phyloP scores from a whole-genome alignment of 2,888 invertebrate species.

The Calliphora vomitoria region DNA sequence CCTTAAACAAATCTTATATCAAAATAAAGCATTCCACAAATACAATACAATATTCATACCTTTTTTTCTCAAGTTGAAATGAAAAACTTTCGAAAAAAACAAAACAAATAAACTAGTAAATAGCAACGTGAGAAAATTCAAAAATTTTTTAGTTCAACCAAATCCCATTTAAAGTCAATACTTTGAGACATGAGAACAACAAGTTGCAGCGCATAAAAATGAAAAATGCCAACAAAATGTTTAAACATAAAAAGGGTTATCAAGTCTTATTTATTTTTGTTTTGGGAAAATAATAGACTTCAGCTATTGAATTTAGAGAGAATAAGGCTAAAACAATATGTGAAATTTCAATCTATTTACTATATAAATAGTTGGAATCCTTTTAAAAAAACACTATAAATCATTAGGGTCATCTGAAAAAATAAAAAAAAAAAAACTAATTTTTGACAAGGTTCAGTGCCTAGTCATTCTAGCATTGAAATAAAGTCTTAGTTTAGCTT shows the following conservation, averaged over 20 bases:
- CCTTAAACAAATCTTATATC: background rate
- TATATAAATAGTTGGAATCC: no score
- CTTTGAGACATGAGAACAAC: constrained; percentile 46
- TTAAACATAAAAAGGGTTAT: background rate
- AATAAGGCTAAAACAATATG: background rate
- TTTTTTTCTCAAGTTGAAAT: background rate
- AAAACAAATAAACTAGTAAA: constrained; percentile 36
- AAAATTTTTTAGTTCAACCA: constrained; percentile 35
- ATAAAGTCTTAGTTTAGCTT: no score
- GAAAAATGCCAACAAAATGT: constrained; percentile 9
- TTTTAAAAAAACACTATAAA: no score
- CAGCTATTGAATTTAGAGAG: background rate
- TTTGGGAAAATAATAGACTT: background rate
- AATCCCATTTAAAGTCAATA: constrained; percentile 51
- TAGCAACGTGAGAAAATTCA: constrained; percentile 50
- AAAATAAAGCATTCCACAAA: background rate
- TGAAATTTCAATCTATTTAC: no score
- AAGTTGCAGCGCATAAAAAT: constrained; percentile 35
- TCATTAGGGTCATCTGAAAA: no score
- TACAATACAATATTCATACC: constrained; percentile 39
- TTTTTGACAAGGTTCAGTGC: no score
- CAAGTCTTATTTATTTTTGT: background rate
- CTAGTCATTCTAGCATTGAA: no score
- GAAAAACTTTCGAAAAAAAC: constrained; percentile 1
- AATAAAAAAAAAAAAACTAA: no score